These are phyloP conservation scores for Drosophila gaucha DNA, from an alignment of 2,888 invertebrate species.

Conservation along the genomic window DNA sequence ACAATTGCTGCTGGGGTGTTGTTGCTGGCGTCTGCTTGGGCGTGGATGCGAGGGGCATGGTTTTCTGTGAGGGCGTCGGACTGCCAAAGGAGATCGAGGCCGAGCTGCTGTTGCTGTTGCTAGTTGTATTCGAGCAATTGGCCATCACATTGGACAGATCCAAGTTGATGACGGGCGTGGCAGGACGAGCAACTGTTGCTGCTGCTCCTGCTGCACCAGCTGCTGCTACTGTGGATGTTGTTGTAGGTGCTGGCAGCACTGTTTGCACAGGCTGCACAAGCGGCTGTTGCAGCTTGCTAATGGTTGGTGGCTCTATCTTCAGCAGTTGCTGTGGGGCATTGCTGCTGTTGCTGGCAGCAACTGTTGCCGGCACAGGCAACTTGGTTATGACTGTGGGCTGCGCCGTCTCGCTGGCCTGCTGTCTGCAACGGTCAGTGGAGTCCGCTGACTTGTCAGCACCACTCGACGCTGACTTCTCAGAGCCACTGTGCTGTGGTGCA, in stretches of 20 bases:
- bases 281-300: slow-evolving; percentile 80
- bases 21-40: slow-evolving; percentile 64
- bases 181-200: slow-evolving; percentile 18
- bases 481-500: slow-evolving; percentile 30
- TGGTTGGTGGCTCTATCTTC: slow-evolving; percentile 83
- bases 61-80: slow-evolving; percentile 60
- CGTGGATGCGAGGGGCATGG: slow-evolving; percentile 62
- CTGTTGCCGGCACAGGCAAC: slow-evolving; percentile 29
- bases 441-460: slow-evolving; percentile 20
- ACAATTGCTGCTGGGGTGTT: slow-evolving; percentile 62
- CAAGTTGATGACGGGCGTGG: slow-evolving; percentile 66
- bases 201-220: slow-evolving; percentile 13
- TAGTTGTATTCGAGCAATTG: slow-evolving; percentile 42
- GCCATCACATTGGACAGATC: slow-evolving; percentile 66
- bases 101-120: slow-evolving; percentile 45
- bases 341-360: slow-evolving; percentile 15
- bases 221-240: slow-evolving; percentile 4
- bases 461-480: slow-evolving; percentile 39
- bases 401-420: slow-evolving; percentile 3
- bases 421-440: slow-evolving; percentile 4
- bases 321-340: slow-evolving; percentile 50
- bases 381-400: slow-evolving; percentile 81
- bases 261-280: slow-evolving; percentile 81
- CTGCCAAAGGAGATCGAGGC: slow-evolving; percentile 67
- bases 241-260: slow-evolving; percentile 69